phyloP scores from a whole-genome alignment of 2,888 invertebrate species.

The Halictus quadricinctus region DNA sequence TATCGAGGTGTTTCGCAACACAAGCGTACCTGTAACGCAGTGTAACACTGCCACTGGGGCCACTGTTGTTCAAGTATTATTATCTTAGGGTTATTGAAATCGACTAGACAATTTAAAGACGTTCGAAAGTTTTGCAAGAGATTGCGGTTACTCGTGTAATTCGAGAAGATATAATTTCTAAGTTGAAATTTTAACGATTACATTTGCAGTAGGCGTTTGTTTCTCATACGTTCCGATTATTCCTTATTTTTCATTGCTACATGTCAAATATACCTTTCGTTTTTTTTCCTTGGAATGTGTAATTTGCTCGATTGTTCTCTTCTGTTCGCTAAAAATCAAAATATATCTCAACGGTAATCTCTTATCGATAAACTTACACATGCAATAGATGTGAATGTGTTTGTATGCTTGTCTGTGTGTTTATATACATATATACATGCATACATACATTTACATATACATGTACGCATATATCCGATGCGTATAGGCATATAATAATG shows the following conservation, averaged over 20 bases:
- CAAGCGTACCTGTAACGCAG: slow-evolving; percentile 56
- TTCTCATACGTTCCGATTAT: slow-evolving; percentile 28
- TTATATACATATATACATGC: background rate
- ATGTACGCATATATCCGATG: slow-evolving; percentile 9
- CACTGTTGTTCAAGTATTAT: slow-evolving; percentile 65
- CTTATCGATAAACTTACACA: slow-evolving; percentile 32
- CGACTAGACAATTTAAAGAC: slow-evolving; percentile 63
- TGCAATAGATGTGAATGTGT: background rate
- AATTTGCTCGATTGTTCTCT: slow-evolving; percentile 7
- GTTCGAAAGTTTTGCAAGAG: slow-evolving; percentile 56
- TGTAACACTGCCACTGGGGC: slow-evolving; percentile 69
- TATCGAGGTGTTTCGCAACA: slow-evolving; percentile 60
- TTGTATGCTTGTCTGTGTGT: background rate
- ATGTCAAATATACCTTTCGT: slow-evolving; percentile 11
- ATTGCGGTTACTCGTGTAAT: slow-evolving; percentile 42
- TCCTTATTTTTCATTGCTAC: slow-evolving; percentile 20
- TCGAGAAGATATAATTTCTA: slow-evolving; percentile 14
- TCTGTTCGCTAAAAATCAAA: background rate
- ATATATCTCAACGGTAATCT: slow-evolving; percentile 34
- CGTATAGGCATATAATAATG: slow-evolving; percentile 37
- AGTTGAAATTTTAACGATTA: slow-evolving; percentile 27
- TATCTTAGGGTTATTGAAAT: slow-evolving; percentile 60
- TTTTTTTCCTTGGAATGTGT: slow-evolving; percentile 18
- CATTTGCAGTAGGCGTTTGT: slow-evolving; percentile 7
- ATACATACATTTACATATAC: background rate